phyloP scores from a whole-genome alignment of 2,797 vertebrate genomes.

The Tapirus indicus region DNA sequence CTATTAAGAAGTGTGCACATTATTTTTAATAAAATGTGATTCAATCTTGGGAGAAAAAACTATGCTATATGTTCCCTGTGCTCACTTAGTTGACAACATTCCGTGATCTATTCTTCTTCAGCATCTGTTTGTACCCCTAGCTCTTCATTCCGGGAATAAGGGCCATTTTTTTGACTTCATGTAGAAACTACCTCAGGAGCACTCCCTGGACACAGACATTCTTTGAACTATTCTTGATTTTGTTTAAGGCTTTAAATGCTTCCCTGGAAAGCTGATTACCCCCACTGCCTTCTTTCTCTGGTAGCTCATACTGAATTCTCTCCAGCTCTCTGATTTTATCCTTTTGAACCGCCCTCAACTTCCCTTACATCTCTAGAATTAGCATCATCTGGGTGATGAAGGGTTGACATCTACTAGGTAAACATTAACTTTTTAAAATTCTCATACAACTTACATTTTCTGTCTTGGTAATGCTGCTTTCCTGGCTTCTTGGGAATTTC shows the following conservation, averaged over 20 bases:
- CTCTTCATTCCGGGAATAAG: not conserved
- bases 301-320: not conserved
- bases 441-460: not conserved
- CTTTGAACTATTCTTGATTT: not conserved
- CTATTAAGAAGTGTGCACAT: not conserved
- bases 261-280: not conserved
- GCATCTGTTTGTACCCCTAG: not conserved
- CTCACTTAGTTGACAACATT: not conserved
- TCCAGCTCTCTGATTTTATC: not conserved
- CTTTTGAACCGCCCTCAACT: not conserved
- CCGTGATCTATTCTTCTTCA: not conserved
- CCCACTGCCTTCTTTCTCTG: not conserved
- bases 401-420: not conserved
- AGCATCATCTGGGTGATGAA: not conserved
- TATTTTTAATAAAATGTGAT: slow-evolving; percentile 47
- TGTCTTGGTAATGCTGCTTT: slow-evolving; percentile 7
- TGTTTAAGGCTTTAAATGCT: not conserved
- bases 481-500: slow-evolving; percentile 37
- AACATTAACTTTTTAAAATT: slow-evolving; percentile 55
- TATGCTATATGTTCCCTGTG: not conserved
- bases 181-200: not conserved
- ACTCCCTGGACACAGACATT: not conserved
- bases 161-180: not conserved
- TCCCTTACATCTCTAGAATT: not conserved
- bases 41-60: not conserved